A percentile compares a stretch with the other conserved stretches of the same genome.
Conservation (phyloP, 1,140 invertebrate species). For the Drosophila pallidifrons region DNA sequence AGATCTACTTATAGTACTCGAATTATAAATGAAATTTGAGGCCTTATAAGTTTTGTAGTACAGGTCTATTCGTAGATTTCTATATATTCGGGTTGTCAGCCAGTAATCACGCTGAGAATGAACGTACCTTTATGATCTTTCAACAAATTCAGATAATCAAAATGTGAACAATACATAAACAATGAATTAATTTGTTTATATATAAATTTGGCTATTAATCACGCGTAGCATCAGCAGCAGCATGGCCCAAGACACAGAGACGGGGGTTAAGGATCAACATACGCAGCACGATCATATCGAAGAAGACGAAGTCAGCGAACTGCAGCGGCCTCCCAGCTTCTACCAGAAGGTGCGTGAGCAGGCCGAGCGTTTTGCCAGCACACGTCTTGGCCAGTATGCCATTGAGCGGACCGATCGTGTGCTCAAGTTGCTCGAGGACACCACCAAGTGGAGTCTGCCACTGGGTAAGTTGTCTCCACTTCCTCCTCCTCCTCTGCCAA, state of each 20-base stretch:
- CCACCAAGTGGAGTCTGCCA: conserved; percentile 82
- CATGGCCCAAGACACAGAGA: conserved; percentile 59
- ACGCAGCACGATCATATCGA: conserved; percentile 62
- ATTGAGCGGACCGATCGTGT: conserved; percentile 66
- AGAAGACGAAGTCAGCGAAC: conserved; percentile 72
- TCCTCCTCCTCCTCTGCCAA: too few relatives aligned
- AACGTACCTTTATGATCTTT: conserved; percentile 46
- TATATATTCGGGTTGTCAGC: conserved; percentile 39
- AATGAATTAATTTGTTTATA: conserved; percentile 18
- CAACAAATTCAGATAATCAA: conserved; percentile 7
- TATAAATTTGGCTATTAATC: conserved; percentile 26
- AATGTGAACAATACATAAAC: background rate
- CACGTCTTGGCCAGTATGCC: conserved; percentile 65
- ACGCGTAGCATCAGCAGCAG: conserved; percentile 28
- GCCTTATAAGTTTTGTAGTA: conserved; percentile 1
- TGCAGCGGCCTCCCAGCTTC: conserved; percentile 55
- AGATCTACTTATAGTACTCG: conserved; percentile 17
- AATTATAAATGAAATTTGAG: conserved; percentile 19
- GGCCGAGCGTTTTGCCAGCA: conserved; percentile 72
- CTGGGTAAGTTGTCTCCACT: conserved; percentile 44
- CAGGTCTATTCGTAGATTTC: conserved; percentile 4
- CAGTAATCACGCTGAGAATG: conserved; percentile 56
- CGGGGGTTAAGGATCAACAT: conserved; percentile 57
- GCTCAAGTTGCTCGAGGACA: conserved; percentile 71
- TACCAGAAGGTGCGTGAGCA: conserved; percentile 63